phyloP scores from a whole-genome alignment of 2,797 vertebrate species.

The Betta splendens region DNA sequence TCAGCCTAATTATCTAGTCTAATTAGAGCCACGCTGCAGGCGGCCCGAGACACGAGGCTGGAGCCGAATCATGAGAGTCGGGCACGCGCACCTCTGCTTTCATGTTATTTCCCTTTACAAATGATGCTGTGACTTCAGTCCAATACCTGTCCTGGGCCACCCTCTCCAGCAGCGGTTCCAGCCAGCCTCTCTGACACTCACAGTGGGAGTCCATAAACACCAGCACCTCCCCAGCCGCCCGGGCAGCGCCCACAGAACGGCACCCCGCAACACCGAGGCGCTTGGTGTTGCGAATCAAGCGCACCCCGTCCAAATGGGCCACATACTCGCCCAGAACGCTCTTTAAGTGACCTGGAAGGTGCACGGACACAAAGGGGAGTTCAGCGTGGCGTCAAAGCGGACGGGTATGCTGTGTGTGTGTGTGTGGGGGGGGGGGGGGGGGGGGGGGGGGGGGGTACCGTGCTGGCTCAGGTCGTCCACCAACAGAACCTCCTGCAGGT shows the following conservation, averaged over 20 bases:
- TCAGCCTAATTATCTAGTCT: constrained; percentile 60
- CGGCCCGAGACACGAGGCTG: constrained; percentile 49
- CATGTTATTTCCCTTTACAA: background rate
- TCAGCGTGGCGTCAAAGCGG: too few species aligned
- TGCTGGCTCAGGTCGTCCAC: constrained; percentile 88
- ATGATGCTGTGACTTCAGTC: background rate
- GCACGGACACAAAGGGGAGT: background rate
- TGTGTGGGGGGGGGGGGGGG: too few species aligned
- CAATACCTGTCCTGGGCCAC: constrained; percentile 86
- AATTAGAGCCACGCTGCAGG: constrained; percentile 65
- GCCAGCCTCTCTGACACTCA: constrained; percentile 88
- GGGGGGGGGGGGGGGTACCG: constrained; percentile 66
- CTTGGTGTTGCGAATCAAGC: constrained; percentile 86
- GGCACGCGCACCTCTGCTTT: constrained; percentile 14
- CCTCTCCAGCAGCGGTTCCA: constrained; percentile 88
- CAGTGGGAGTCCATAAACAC: constrained; percentile 92
- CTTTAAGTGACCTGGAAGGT: constrained; percentile 82
- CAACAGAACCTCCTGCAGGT: constrained; percentile 86
- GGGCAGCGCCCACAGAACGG: constrained; percentile 85
- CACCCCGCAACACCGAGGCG: constrained; percentile 84
- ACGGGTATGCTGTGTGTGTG: too few species aligned
- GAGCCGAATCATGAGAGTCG: constrained; percentile 55
- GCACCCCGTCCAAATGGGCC: constrained; percentile 84
- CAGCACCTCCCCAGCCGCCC: constrained; percentile 85
- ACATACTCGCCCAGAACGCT: constrained; percentile 84